These are phyloP conservation scores for Narcine bancroftii DNA, from an alignment of 2,113 vertebrate species.

Conservation along the genomic window DNA sequence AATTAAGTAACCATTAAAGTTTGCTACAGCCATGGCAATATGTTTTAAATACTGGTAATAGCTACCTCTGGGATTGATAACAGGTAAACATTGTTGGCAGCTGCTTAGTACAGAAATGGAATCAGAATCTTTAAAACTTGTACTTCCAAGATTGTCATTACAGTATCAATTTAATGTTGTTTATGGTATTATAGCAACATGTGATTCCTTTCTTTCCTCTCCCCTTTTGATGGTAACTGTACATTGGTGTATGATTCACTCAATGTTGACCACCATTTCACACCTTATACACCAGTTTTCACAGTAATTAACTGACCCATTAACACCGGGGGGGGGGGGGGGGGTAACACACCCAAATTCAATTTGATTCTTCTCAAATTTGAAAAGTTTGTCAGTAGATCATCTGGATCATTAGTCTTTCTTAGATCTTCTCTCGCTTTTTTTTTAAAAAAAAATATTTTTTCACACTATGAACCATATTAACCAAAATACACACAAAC, in stretches of 20 bases:
- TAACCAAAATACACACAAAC: no score
- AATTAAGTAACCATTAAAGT: background rate
- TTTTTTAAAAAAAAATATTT: no score
- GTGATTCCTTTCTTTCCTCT: background rate
- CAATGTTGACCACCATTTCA: background rate
- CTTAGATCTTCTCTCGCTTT: background rate
- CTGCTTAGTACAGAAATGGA: background rate
- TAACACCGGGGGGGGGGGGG: no score
- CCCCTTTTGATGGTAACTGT: background rate
- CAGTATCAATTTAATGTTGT: background rate
- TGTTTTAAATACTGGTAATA: background rate
- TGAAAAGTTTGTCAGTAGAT: background rate
- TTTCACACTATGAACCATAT: no score
- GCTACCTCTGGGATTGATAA: background rate
- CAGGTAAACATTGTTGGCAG: background rate
- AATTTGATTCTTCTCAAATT: background rate
- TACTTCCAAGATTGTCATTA: background rate
- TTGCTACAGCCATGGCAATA: no score
- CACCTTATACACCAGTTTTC: background rate
- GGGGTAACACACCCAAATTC: background rate
- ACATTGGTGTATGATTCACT: background rate
- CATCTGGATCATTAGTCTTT: background rate
- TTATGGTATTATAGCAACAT: background rate
- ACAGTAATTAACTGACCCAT: background rate
- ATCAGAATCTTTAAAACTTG: background rate